phyloP scores from a whole-genome alignment of 2,888 invertebrate species.

The Thumatha senex region DNA sequence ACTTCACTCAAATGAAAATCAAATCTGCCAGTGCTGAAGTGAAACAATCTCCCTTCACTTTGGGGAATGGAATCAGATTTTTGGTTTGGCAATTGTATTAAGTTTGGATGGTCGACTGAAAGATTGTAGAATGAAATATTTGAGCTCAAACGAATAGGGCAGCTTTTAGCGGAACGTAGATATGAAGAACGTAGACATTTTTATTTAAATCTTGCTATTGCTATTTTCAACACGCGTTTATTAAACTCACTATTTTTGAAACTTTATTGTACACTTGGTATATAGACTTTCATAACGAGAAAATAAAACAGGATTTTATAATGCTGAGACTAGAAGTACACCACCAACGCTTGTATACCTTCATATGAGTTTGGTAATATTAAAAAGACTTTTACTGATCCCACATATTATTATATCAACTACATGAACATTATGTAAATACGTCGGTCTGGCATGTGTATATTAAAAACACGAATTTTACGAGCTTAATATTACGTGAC shows the following conservation, averaged over 20 bases:
- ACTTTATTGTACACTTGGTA: too few relatives aligned
- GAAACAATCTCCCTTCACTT: constrained; percentile 54
- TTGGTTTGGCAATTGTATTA: constrained; percentile 61
- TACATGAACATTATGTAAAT: constrained; percentile 33
- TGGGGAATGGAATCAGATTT: constrained; percentile 51
- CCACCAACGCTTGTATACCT: too few relatives aligned
- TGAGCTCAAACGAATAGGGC: constrained; percentile 27
- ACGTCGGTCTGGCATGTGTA: constrained; percentile 21
- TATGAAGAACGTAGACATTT: constrained; percentile 14
- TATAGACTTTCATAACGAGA: too few relatives aligned
- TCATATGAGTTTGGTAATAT: too few relatives aligned
- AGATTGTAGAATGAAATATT: constrained; percentile 39
- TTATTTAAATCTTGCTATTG: not conserved
- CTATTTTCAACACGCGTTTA: too few relatives aligned
- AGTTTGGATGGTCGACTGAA: constrained; percentile 43
- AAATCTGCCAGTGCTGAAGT: constrained; percentile 44
- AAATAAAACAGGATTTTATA: too few relatives aligned
- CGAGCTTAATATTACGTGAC: constrained; percentile 38
- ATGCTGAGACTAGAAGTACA: too few relatives aligned
- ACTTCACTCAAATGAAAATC: constrained; percentile 51
- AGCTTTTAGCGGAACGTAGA: constrained; percentile 25
- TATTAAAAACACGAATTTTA: constrained; percentile 44
- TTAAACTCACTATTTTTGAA: too few relatives aligned
- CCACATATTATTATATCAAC: not conserved
- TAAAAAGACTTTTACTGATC: not conserved